Evolutionary conservation across 2,113 vertebrate species (phyloP).

Genomic region (Rhinopomastus cyanomelas): DNA sequence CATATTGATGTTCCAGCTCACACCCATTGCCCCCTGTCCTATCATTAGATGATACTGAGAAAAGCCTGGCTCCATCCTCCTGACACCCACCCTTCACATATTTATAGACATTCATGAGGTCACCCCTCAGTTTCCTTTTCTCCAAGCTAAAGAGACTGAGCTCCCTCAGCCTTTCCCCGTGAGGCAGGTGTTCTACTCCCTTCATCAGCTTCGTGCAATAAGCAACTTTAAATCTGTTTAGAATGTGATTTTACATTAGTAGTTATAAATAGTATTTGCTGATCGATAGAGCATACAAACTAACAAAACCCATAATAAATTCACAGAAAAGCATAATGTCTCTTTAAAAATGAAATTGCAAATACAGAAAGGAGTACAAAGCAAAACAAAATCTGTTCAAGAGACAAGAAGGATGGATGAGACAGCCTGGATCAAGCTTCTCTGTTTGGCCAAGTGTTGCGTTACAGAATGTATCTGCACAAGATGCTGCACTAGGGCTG

Average conservation of each 20-base stretch:
- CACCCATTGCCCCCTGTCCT: too few species aligned
- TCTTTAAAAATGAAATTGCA: conserved; percentile 1
- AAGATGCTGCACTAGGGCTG: neutral
- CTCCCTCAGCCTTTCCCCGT: too few species aligned
- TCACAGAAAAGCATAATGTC: neutral
- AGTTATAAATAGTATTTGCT: neutral
- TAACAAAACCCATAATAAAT: neutral
- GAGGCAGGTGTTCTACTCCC: too few species aligned
- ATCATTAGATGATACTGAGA: too few species aligned
- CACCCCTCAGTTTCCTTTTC: too few species aligned
- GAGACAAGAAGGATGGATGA: neutral
- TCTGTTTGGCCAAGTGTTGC: conserved; percentile 3
- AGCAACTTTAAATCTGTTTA: neutral
- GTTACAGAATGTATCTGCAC: neutral
- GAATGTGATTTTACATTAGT: neutral
- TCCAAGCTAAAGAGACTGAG: too few species aligned
- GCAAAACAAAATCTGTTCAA: neutral
- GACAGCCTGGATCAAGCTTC: neutral
- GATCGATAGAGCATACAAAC: neutral
- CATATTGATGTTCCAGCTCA: too few species aligned
- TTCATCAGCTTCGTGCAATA: too few species aligned
- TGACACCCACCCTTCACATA: too few species aligned
- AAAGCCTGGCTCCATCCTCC: too few species aligned
- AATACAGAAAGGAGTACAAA: neutral
- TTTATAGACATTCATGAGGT: too few species aligned